A percentile compares a stretch with the other conserved stretches of the same genome.
Evolutionary conservation across 2,113 vertebrate genomes (phyloP).

Genomic region (Seriola aureovittata): DNA sequence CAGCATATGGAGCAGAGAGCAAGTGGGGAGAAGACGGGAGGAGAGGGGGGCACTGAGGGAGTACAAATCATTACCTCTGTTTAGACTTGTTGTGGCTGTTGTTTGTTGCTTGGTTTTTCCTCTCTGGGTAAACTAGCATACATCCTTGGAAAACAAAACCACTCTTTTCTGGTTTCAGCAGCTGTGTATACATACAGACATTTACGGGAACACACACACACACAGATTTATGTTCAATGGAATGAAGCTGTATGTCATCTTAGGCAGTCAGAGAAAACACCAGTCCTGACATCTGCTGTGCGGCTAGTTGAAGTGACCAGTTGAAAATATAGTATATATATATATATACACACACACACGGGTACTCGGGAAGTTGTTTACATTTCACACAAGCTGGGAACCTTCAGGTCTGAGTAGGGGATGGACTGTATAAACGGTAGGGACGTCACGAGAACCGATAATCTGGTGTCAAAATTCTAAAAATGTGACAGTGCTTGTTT

Average conservation of each 20-base stretch:
- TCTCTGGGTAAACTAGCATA: conserved; percentile 51
- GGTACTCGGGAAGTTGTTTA: not conserved
- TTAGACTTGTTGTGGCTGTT: conserved; percentile 57
- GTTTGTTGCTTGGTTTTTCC: conserved; percentile 61
- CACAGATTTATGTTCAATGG: conserved; percentile 1
- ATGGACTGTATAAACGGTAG: too few relatives aligned
- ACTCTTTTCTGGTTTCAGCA: conserved; percentile 34
- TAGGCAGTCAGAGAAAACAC: not conserved
- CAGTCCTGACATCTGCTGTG: not conserved
- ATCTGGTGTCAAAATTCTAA: too few relatives aligned
- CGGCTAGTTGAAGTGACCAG: too few relatives aligned
- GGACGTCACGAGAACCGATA: too few relatives aligned
- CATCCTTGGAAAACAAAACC: conserved; percentile 63
- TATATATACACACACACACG: too few relatives aligned
- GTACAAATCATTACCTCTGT: conserved; percentile 49
- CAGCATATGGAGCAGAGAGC: conserved; percentile 16
- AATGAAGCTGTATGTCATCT: conserved; percentile 19
- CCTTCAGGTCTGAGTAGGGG: not conserved
- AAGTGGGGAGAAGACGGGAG: not conserved
- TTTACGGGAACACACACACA: conserved; percentile 1
- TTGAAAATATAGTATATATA: too few relatives aligned
- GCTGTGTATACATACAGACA: conserved; percentile 29
- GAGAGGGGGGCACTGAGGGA: not conserved
- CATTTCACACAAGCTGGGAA: not conserved
- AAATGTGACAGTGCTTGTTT: too few relatives aligned